Evolutionary conservation across 2,797 vertebrate genomes (phyloP).

Genomic region (Sebastes oblongus): DNA sequence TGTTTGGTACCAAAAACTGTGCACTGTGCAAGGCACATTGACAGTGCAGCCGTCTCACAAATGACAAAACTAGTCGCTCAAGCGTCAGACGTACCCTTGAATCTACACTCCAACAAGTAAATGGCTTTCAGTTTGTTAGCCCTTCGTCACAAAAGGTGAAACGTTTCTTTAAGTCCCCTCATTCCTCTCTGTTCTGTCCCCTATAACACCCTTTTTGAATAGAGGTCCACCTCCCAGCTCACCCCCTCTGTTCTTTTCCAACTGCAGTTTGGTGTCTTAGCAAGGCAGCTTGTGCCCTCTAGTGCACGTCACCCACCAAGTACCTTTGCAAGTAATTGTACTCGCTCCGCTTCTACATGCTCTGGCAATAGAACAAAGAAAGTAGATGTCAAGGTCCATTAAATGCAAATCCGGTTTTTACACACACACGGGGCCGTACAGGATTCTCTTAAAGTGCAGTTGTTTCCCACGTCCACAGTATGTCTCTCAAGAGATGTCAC

Average conservation of each 20-base stretch:
- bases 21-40: not conserved
- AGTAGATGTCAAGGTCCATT: not conserved
- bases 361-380: not conserved
- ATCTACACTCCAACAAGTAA: slow-evolving; percentile 5
- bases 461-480: not conserved
- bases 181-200: not conserved
- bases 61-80: not conserved
- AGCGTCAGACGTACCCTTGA: not conserved
- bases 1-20: not conserved
- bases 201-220: not conserved
- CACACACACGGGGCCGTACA: slow-evolving; percentile 10
- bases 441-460: not conserved
- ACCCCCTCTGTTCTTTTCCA: slow-evolving; percentile 17
- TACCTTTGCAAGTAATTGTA: slow-evolving; percentile 7
- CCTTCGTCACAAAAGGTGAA: slow-evolving; percentile 11
- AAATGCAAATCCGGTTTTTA: slow-evolving; percentile 18
- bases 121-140: slow-evolving; percentile 16
- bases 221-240: slow-evolving; percentile 8
- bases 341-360: not conserved
- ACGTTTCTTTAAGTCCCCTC: not conserved
- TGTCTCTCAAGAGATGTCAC: not conserved
- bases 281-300: slow-evolving; percentile 84
- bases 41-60: not conserved
- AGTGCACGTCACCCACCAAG: slow-evolving; percentile 69
- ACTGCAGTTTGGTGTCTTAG: slow-evolving; percentile 40